Base-by-base conservation (phyloP, 2,797 vertebrate genomes). In the Chaunax sp. region DNA sequence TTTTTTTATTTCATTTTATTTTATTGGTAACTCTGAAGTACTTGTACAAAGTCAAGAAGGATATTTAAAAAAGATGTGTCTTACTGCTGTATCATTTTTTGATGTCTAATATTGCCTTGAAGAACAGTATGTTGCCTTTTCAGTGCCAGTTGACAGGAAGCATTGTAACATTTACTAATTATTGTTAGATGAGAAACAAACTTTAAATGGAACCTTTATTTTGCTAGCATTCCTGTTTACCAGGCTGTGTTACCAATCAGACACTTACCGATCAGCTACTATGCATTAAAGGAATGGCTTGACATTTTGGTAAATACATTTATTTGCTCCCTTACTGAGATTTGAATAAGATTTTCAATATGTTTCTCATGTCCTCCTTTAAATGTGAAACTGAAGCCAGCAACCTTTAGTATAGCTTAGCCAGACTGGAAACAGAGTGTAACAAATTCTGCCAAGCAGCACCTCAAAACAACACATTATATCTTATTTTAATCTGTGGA, bases 1-100 rank as follows among this genome's bases (percentile, higher is more conserved):
- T 4, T 69, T 69, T 82, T 69, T 67, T 72, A 56, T 75, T 74
- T 19, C 90, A 78, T 88, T 89, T 85, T 86, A 88, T 91, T 87
- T 90, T 81, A 83, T 80, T 52, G 58, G 53, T 82, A 25, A 54
- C 68, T 86, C 72, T 67, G 63, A 82, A 56, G 47, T 68, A 62
- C 53, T 82, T 91, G 81, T 84, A 77, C 46, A 82, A 83, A 82
- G 40, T 20, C 16, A 51, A 45, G 23, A 75, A 63, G 38, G 11
- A 50, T 80, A 75, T 87, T 89, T 51, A 81, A 55, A 63, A 64
- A 52, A 51, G 18, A 64, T 51, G 50, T 69, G 49, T 83, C 79
- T 73, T 69, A 66, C 20, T 38, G 44, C 45, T 80, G 38, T 80
- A 18, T 70, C 18, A 59, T 44, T 55, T 65, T n/a, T 30, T 45